Conservation (phyloP, 53 echinoderm and acorn worm species). For the Astropecten irregularis region DNA sequence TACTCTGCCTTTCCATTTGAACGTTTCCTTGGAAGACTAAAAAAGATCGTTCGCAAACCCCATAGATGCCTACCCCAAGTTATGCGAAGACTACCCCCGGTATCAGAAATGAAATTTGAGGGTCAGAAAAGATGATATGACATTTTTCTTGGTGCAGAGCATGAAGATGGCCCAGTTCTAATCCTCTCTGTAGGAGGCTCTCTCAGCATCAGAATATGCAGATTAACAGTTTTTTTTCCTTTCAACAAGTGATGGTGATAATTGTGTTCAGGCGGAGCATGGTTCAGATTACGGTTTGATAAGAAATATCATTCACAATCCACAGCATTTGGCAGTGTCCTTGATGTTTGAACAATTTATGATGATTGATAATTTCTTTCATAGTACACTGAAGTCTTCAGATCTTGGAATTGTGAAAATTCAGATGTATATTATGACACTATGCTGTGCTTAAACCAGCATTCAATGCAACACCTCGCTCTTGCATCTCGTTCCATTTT, state of each 20-base stretch:
- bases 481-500: too few species aligned
- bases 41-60: conserved; percentile 52
- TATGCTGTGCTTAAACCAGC: too few species aligned
- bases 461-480: too few species aligned
- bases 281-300: not conserved
- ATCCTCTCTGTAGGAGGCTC: too few species aligned
- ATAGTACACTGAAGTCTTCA: conserved; percentile 13
- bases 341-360: conserved; percentile 15
- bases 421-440: too few species aligned
- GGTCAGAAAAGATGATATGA: too few species aligned
- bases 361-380: not conserved
- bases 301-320: not conserved
- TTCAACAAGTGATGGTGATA: not conserved
- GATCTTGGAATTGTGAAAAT: not conserved
- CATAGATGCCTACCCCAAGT: too few species aligned
- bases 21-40: conserved; percentile 49
- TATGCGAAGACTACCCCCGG: too few species aligned
- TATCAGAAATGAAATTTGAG: too few species aligned
- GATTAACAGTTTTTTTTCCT: not conserved
- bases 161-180: too few species aligned
- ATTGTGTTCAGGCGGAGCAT: conserved; percentile 22
- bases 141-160: too few species aligned
- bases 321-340: not conserved
- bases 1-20: conserved; percentile 57
- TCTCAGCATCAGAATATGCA: not conserved